Evolutionary conservation across 2,797 vertebrate genomes (phyloP).

Genomic region (Trachops cirrhosus): DNA sequence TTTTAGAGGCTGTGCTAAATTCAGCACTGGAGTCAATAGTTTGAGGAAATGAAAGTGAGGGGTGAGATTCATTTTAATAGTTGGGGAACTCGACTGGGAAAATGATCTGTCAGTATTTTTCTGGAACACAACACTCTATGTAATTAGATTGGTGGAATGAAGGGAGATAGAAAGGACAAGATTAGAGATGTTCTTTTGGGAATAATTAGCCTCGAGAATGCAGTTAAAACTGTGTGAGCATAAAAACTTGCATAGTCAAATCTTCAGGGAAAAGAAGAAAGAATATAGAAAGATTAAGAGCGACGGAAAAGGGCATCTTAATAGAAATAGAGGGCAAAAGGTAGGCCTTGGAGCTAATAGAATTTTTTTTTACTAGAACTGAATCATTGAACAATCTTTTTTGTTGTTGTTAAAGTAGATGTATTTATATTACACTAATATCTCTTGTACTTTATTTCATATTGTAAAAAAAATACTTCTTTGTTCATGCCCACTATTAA

Average conservation of each 20-base stretch:
- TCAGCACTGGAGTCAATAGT: slow-evolving; percentile 48
- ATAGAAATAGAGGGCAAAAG: slow-evolving; percentile 25
- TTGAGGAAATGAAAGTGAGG: slow-evolving; percentile 69
- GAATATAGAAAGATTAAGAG: slow-evolving; percentile 48
- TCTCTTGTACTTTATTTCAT: not conserved
- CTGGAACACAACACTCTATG: slow-evolving; percentile 56
- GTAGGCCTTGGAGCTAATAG: not conserved
- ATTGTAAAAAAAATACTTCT: not conserved
- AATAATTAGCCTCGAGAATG: slow-evolving; percentile 65
- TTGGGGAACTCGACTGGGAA: slow-evolving; percentile 52
- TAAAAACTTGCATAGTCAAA: slow-evolving; percentile 65
- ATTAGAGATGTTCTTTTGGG: slow-evolving; percentile 53
- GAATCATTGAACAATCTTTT: not conserved
- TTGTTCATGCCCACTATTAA: not conserved
- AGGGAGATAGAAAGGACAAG: slow-evolving; percentile 64
- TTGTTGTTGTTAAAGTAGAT: not conserved
- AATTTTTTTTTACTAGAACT: not conserved
- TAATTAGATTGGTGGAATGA: slow-evolving; percentile 68
- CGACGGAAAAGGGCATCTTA: not conserved
- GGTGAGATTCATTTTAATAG: slow-evolving; percentile 66
- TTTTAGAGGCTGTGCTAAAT: slow-evolving; percentile 67
- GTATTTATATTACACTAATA: not conserved
- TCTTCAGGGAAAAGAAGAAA: slow-evolving; percentile 55
- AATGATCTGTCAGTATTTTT: slow-evolving; percentile 64
- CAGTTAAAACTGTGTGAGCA: slow-evolving; percentile 53